Percentiles rank a stretch among this genome's conserved stretches.
These are phyloP conservation scores for Odontocerum albicorne DNA, from an alignment of 2,888 invertebrate species.

Conservation along the genomic window DNA sequence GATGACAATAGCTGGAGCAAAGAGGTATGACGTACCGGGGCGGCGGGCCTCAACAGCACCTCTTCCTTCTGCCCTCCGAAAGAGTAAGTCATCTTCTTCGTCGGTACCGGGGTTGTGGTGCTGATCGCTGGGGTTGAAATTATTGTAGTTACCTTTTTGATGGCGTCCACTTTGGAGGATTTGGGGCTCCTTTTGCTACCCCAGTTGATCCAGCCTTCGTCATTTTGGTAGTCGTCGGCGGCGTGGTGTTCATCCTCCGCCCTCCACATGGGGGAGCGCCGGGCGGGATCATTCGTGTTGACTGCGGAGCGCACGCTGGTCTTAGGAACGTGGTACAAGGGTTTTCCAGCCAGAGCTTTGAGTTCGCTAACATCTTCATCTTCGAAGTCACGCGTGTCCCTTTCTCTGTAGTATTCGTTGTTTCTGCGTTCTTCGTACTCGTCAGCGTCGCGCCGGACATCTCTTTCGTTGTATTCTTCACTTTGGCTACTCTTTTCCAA, in stretches of 20 bases:
- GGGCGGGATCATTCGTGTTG: slow-evolving; percentile 34
- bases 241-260: slow-evolving; percentile 33
- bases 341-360: slow-evolving; percentile 62
- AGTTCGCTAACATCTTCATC: slow-evolving; percentile 68
- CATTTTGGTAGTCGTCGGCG: slow-evolving; percentile 47
- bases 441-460: slow-evolving; percentile 25
- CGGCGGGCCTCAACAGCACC: slow-evolving; percentile 62
- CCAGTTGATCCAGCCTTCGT: slow-evolving; percentile 49
- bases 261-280: slow-evolving; percentile 19
- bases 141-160: slow-evolving; percentile 14
- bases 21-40: slow-evolving; percentile 55
- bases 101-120: slow-evolving; percentile 9
- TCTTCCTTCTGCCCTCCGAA: slow-evolving; percentile 63
- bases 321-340: slow-evolving; percentile 54
- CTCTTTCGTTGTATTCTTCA: slow-evolving; percentile 42
- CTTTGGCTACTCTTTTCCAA: slow-evolving; percentile 51
- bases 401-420: slow-evolving; percentile 36
- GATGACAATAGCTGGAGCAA: slow-evolving; percentile 54
- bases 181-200: slow-evolving; percentile 49
- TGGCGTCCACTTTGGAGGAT: slow-evolving; percentile 14
- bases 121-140: slow-evolving; percentile 37
- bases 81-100: neutral
- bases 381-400: slow-evolving; percentile 48
- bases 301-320: slow-evolving; percentile 44
- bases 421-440: slow-evolving; percentile 32